Evolutionary conservation across 2,888 invertebrate genomes (phyloP).

Genomic region (Horisme vitalbata): DNA sequence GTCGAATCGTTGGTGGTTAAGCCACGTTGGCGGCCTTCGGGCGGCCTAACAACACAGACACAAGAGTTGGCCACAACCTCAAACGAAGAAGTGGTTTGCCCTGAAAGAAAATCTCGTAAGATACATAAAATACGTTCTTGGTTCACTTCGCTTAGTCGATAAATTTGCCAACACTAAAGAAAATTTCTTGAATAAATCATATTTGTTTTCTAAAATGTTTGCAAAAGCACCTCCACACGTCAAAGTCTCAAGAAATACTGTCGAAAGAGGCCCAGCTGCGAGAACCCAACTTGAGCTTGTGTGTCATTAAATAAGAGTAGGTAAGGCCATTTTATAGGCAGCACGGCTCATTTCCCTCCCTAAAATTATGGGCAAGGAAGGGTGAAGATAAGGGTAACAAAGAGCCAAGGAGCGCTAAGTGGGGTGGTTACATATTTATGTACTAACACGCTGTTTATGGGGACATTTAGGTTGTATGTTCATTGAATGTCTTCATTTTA

Average conservation of each 20-base stretch:
- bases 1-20: too few relatives aligned
- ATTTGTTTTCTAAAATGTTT: background rate
- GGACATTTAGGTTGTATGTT: slow-evolving; percentile 4
- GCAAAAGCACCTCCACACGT: background rate
- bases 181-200: too few relatives aligned
- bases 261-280: slow-evolving; percentile 12
- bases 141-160: too few relatives aligned
- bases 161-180: too few relatives aligned
- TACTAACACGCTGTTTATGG: slow-evolving; percentile 28
- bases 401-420: slow-evolving; percentile 34
- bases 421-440: slow-evolving; percentile 36
- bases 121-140: too few relatives aligned
- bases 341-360: slow-evolving; percentile 39
- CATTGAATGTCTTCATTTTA: slow-evolving; percentile 5
- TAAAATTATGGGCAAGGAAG: slow-evolving; percentile 40
- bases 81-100: too few relatives aligned
- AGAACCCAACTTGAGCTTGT: slow-evolving; percentile 11
- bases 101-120: too few relatives aligned
- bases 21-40: too few relatives aligned
- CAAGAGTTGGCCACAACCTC: too few relatives aligned
- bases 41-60: too few relatives aligned
- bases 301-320: slow-evolving; percentile 24
- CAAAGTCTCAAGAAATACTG: slow-evolving; percentile 3
- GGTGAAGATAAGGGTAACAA: slow-evolving; percentile 35
- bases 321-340: slow-evolving; percentile 32